Evolutionary conservation across 2,113 vertebrate genomes (phyloP).

Genomic region (Oryzias woworae): DNA sequence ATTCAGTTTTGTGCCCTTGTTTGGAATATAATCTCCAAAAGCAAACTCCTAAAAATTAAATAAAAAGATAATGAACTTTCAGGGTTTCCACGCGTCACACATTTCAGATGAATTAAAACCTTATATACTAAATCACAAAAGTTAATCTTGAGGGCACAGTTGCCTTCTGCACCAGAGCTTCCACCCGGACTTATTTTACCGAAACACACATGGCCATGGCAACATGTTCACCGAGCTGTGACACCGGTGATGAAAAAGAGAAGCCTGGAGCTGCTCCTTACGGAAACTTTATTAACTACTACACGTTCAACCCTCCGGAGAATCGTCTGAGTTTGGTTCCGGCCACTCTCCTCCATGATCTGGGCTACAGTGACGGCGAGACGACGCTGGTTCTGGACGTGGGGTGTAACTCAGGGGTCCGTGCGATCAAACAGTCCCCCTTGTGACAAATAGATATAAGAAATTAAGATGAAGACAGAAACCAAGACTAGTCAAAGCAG

Average conservation of each 20-base stretch:
- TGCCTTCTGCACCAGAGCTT: slow-evolving; percentile 3
- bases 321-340: slow-evolving; percentile 84
- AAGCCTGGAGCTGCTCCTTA: slow-evolving; percentile 86
- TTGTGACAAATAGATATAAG: too few species aligned
- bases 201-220: slow-evolving; percentile 55
- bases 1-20: too few species aligned
- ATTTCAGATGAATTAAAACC: too few species aligned
- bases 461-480: too few species aligned
- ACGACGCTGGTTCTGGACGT: slow-evolving; percentile 85
- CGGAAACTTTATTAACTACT: slow-evolving; percentile 92
- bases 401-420: slow-evolving; percentile 93
- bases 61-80: too few species aligned
- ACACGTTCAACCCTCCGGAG: slow-evolving; percentile 89
- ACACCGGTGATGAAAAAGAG: not conserved
- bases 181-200: slow-evolving; percentile 42
- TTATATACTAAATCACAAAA: too few species aligned
- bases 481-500: too few species aligned
- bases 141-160: too few species aligned
- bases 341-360: slow-evolving; percentile 70
- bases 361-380: slow-evolving; percentile 52
- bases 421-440: slow-evolving; percentile 33
- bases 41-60: too few species aligned
- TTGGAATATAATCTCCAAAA: too few species aligned
- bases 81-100: too few species aligned
- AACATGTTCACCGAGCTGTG: not conserved